Evolutionary conservation across 2,113 vertebrate species (phyloP).

Genomic region (Lanius ludovicianus): DNA sequence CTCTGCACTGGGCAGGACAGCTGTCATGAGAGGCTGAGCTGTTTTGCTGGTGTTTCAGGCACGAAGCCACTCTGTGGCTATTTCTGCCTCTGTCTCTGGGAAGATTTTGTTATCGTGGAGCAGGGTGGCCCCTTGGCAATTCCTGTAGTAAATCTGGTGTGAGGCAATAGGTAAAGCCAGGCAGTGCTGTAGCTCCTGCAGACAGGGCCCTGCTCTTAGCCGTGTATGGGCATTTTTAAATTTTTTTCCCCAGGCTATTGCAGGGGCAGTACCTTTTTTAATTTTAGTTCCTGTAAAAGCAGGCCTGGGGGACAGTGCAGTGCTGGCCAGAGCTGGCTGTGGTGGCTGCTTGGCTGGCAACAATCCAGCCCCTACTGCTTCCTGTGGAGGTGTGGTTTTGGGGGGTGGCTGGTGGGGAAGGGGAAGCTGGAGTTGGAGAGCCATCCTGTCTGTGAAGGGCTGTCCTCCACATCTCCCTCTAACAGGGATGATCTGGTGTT

Average conservation of each 20-base stretch:
- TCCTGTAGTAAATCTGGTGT: not conserved
- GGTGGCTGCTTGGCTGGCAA: not conserved
- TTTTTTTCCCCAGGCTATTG: not conserved
- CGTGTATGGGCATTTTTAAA: fast-evolving
- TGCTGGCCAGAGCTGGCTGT: not conserved
- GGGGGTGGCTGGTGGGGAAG: not conserved
- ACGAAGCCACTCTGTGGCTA: not conserved
- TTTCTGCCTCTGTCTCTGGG: constrained; percentile 44
- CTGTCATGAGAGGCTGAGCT: not conserved
- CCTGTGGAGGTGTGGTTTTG: fast-evolving
- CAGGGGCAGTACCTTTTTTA: not conserved
- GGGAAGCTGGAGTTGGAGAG: not conserved
- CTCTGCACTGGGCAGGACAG: not conserved
- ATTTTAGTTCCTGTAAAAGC: not conserved
- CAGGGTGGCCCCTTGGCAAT: not conserved
- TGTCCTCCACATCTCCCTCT: not conserved
- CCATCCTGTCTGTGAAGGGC: fast-evolving
- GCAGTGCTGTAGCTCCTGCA: not conserved
- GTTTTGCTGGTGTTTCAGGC: not conserved
- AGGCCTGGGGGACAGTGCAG: not conserved
- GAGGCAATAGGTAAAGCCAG: not conserved
- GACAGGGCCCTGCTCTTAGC: not conserved
- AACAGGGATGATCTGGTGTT: not conserved
- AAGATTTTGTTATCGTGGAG: not conserved
- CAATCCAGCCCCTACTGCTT: not conserved